phyloP scores from a whole-genome alignment of 2,113 vertebrate genomes.

The Grantiella picta region DNA sequence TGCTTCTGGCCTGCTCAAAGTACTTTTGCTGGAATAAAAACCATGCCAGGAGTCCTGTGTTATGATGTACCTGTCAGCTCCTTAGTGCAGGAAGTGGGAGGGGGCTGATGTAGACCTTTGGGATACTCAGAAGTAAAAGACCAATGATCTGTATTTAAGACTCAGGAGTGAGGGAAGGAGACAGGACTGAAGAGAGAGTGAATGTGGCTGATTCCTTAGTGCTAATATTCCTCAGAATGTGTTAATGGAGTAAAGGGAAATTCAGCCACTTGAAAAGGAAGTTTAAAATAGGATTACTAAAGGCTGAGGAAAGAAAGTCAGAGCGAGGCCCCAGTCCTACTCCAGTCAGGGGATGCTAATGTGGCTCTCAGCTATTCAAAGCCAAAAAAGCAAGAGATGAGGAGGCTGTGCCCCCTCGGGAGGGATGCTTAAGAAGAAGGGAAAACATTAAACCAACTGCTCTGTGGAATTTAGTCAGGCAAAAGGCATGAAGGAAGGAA shows the following conservation, averaged over 20 bases:
- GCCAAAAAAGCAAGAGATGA: background rate
- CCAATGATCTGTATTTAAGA: background rate
- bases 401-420: background rate
- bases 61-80: background rate
- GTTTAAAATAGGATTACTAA: background rate
- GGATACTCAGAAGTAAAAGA: background rate
- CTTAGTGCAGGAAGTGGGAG: background rate
- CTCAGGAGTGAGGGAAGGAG: background rate
- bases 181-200: background rate
- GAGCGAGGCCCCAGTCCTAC: background rate
- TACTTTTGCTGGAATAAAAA: background rate
- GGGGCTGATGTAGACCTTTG: background rate
- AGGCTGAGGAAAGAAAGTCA: background rate
- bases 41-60: background rate
- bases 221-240: background rate
- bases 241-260: background rate
- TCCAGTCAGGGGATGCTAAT: background rate
- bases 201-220: background rate
- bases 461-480: background rate
- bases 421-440: background rate
- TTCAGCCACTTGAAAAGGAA: background rate
- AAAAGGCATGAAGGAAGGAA: background rate
- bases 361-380: background rate
- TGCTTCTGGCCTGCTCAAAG: background rate
- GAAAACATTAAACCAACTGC: background rate